These are phyloP conservation scores for Ceratina australensis DNA, from an alignment of 1,140 invertebrate species.

Conservation along the genomic window DNA sequence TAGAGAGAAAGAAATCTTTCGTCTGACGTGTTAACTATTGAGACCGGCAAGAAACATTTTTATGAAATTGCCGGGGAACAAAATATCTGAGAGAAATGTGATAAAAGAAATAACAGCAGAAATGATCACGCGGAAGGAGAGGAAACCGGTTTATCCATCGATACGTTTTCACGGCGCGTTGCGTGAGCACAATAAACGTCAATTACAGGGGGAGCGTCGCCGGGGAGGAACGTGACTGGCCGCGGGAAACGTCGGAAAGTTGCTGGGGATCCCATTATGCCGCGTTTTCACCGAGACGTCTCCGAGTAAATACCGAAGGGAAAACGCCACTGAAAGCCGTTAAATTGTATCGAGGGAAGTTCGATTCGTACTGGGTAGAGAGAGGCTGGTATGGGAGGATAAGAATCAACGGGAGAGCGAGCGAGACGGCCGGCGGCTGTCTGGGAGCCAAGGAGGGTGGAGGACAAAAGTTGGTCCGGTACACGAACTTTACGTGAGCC, in stretches of 20 bases:
- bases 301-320: constrained; percentile 61
- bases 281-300: constrained; percentile 31
- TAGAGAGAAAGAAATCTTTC: no score
- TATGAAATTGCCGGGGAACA: no score
- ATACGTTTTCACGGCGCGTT: constrained; percentile 10
- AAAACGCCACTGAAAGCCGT: constrained; percentile 58
- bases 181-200: constrained; percentile 43
- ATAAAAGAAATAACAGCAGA: no score
- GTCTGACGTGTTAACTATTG: no score
- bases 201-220: constrained; percentile 40
- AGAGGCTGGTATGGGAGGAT: background rate
- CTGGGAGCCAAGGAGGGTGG: constrained; percentile 10
- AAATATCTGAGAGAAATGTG: no score
- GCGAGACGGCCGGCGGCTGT: background rate
- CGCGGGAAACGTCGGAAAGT: constrained; percentile 8
- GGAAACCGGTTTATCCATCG: constrained; percentile 18
- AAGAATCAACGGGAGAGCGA: background rate
- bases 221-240: constrained; percentile 35
- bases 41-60: no score
- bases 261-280: constrained; percentile 57
- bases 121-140: no score
- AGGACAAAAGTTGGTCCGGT: constrained; percentile 65
- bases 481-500: constrained; percentile 65
- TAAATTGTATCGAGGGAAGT: constrained; percentile 70
- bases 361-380: constrained; percentile 50